A percentile compares a stretch with the other conserved stretches of the same genome.
These are phyloP conservation scores for Prunella himalayana DNA, from an alignment of 2,113 vertebrate species.

Conservation along the genomic window DNA sequence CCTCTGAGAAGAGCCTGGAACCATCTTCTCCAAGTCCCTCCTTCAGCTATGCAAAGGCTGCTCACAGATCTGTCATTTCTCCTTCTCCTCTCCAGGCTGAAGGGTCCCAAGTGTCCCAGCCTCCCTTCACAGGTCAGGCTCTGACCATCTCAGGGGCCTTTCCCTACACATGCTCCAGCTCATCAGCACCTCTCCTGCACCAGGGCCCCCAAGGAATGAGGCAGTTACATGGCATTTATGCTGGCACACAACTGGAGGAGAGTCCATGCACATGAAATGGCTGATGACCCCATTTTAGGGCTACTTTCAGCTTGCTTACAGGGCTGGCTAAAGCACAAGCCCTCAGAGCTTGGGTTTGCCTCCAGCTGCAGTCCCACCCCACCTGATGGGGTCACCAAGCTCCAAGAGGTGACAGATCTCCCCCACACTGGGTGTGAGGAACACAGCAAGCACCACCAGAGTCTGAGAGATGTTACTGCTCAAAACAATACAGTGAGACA, in stretches of 20 bases:
- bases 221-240: not conserved
- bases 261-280: not conserved
- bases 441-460: not conserved
- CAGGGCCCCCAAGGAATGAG: not conserved
- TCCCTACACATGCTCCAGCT: not conserved
- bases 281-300: not conserved
- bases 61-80: not conserved
- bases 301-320: not conserved
- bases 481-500: not conserved
- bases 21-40: not conserved
- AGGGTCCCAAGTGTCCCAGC: not conserved
- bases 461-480: not conserved
- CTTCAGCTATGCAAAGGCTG: not conserved
- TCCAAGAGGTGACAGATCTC: not conserved
- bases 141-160: not conserved
- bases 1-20: not conserved
- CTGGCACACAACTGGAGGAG: not conserved
- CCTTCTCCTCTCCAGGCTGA: not conserved
- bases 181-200: not conserved
- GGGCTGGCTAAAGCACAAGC: not conserved
- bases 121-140: not conserved
- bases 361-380: not conserved
- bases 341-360: not conserved
- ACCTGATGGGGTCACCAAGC: not conserved
- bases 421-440: fast-evolving